These are phyloP conservation scores for Zosterops borbonicus DNA, from an alignment of 2,113 vertebrate genomes.

Conservation along the genomic window DNA sequence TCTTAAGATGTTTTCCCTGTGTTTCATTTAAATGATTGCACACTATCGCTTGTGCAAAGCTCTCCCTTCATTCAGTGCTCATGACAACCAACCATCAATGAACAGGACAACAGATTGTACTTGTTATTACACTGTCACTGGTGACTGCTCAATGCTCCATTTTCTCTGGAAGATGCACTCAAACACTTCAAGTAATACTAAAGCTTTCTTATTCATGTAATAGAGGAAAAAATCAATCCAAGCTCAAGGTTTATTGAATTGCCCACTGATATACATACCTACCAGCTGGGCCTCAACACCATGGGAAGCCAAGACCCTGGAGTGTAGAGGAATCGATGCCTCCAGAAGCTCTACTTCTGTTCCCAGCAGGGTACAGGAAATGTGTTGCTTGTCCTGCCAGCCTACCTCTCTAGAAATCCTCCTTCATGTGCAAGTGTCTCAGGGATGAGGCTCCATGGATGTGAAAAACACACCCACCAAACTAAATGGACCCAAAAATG, in stretches of 20 bases:
- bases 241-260: neutral
- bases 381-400: neutral
- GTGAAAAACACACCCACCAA: neutral
- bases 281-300: neutral
- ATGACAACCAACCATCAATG: neutral
- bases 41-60: neutral
- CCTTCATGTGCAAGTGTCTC: rapidly evolving
- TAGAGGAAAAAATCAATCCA: neutral
- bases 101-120: neutral
- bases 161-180: neutral
- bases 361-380: neutral
- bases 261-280: neutral
- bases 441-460: neutral
- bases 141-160: neutral
- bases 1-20: rapidly evolving
- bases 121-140: rapidly evolving
- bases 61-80: rapidly evolving
- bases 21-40: rapidly evolving
- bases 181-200: neutral
- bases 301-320: neutral
- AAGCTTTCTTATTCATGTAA: neutral
- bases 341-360: neutral
- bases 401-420: neutral
- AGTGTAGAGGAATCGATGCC: rapidly evolving
- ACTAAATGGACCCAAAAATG: neutral